phyloP scores from a whole-genome alignment of 2,888 invertebrate genomes.

The Esperia sulphurella region DNA sequence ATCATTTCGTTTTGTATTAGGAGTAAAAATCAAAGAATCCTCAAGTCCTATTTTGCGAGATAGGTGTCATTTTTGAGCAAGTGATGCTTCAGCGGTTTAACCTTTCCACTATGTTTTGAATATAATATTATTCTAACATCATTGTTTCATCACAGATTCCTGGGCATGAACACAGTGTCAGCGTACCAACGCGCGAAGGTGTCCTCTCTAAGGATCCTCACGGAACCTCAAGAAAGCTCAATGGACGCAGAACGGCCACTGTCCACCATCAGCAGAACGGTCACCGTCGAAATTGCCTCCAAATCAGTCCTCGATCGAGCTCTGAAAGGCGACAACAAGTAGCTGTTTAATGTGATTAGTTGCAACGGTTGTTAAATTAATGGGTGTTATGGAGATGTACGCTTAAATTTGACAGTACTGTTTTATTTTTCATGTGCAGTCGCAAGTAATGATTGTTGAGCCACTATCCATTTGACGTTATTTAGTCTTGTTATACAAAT shows the following conservation, averaged over 20 bases:
- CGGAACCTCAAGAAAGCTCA: constrained; percentile 36
- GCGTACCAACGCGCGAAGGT: constrained; percentile 96
- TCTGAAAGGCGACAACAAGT: constrained; percentile 56
- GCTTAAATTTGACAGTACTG: too few species aligned
- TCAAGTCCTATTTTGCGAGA: too few species aligned
- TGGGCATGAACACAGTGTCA: constrained; percentile 91
- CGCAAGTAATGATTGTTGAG: too few species aligned
- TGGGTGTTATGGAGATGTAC: neutral
- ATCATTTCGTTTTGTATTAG: too few species aligned
- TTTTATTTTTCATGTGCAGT: too few species aligned
- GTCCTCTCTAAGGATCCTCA: constrained; percentile 87
- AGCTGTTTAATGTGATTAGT: constrained; percentile 8
- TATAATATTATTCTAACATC: neutral
- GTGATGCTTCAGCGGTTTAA: too few species aligned
- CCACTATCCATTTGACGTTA: too few species aligned
- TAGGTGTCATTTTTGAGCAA: too few species aligned
- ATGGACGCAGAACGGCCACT: constrained; percentile 45
- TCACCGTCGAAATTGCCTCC: constrained; percentile 70
- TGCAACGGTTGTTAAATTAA: neutral
- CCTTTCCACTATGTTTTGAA: too few species aligned
- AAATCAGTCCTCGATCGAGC: constrained; percentile 61
- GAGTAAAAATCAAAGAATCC: too few species aligned
- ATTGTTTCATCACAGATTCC: constrained; percentile 78
- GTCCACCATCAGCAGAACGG: constrained; percentile 69
- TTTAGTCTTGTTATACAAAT: too few species aligned